Evolutionary conservation across 2,797 vertebrate genomes (phyloP).

Genomic region (Argyrosomus regius): DNA sequence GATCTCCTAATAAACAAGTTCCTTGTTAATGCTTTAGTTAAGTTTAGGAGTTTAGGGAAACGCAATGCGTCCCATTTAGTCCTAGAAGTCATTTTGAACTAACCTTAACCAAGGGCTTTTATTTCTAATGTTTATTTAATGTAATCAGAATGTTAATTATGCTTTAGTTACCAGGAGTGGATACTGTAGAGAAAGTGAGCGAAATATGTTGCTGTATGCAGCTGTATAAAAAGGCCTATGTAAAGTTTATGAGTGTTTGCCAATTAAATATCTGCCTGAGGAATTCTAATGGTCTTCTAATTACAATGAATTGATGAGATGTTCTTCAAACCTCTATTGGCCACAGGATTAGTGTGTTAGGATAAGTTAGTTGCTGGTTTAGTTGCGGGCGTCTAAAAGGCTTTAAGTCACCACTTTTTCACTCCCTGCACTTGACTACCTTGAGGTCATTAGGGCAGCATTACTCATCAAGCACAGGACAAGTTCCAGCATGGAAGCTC

Average conservation of each 20-base stretch:
- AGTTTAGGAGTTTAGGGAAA: no score
- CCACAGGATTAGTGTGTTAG: not conserved
- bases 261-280: not conserved
- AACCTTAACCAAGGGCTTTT: not conserved
- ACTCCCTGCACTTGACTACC: constrained; percentile 11
- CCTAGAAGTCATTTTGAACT: not conserved
- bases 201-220: no score
- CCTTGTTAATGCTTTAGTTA: not conserved
- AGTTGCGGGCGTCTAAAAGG: not conserved
- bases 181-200: no score
- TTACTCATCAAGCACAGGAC: constrained; percentile 33
- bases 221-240: no score
- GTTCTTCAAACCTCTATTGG: not conserved
- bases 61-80: not conserved
- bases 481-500: constrained; percentile 50
- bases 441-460: constrained; percentile 29
- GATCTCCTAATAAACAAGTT: not conserved
- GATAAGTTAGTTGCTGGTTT: not conserved
- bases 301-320: constrained; percentile 1
- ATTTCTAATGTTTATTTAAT: not conserved
- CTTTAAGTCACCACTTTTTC: not conserved
- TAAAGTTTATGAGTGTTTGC: no score
- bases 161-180: constrained; percentile 3
- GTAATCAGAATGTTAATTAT: not conserved
- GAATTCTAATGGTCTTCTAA: not conserved